phyloP scores from a whole-genome alignment of 2,797 vertebrate genomes.

The Helicolenus hilgendorfi region DNA sequence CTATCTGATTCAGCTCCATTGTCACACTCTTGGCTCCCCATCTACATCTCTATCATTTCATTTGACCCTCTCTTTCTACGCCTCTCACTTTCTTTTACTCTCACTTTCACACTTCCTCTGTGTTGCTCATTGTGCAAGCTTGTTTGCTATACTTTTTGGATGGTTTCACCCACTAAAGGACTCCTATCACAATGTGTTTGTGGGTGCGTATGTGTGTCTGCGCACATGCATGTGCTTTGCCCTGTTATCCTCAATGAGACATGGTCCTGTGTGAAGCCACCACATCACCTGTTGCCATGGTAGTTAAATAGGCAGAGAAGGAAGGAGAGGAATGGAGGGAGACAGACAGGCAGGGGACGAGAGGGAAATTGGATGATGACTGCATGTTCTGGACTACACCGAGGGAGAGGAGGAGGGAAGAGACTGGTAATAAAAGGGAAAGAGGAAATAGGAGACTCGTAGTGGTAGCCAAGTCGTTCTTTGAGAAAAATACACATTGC shows the following conservation, averaged over 20 bases:
- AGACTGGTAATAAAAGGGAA: slow-evolving; percentile 20
- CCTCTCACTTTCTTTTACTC: slow-evolving; percentile 63
- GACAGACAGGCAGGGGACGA: slow-evolving; percentile 45
- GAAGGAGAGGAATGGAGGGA: slow-evolving; percentile 75
- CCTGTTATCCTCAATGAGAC: slow-evolving; percentile 73
- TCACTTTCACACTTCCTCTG: slow-evolving; percentile 66
- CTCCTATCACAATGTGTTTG: slow-evolving; percentile 5
- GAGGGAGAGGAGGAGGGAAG: slow-evolving; percentile 12
- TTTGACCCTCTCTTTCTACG: slow-evolving; percentile 40
- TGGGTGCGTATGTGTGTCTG: slow-evolving; percentile 22
- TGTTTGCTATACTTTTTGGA: slow-evolving; percentile 58
- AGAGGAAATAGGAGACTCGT: not conserved
- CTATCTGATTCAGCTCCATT: slow-evolving; percentile 49
- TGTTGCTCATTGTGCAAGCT: slow-evolving; percentile 38
- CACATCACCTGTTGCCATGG: slow-evolving; percentile 90
- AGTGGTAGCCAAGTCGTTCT: not conserved
- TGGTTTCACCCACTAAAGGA: slow-evolving; percentile 41
- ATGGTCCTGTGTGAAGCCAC: slow-evolving; percentile 78
- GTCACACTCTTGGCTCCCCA: slow-evolving; percentile 44
- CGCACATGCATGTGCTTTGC: slow-evolving; percentile 9
- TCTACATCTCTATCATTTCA: slow-evolving; percentile 67
- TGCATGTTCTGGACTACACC: slow-evolving; percentile 69
- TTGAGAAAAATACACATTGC: not conserved
- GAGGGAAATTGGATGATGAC: slow-evolving; percentile 72
- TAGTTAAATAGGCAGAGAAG: slow-evolving; percentile 83